These are phyloP conservation scores for Sus cebifrons DNA, from an alignment of 2,797 vertebrate species.

Conservation along the genomic window DNA sequence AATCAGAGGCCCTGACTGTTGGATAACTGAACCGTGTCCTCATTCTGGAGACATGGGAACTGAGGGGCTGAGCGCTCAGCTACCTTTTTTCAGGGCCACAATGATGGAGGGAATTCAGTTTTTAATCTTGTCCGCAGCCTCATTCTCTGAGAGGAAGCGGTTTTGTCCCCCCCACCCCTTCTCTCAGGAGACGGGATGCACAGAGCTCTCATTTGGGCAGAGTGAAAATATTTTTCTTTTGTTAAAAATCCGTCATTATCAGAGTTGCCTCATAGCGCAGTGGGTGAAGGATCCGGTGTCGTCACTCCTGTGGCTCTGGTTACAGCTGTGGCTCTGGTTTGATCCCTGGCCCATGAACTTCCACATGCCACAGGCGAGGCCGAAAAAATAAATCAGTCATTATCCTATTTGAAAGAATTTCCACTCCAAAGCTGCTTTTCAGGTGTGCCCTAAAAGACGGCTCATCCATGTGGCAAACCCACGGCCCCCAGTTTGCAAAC, in stretches of 20 bases:
- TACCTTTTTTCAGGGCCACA: neutral
- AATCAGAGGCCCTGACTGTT: neutral
- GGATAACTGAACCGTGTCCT: neutral
- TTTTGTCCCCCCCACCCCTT: neutral
- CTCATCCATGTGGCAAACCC: neutral
- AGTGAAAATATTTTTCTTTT: conserved; percentile 36
- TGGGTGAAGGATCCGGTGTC: no score
- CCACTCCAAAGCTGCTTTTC: neutral
- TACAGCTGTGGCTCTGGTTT: no score
- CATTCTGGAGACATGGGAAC: neutral
- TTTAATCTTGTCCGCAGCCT: neutral
- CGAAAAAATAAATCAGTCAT: neutral
- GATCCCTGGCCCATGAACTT: no score
- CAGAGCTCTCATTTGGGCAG: neutral
- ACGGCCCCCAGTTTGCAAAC: neutral
- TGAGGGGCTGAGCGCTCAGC: neutral
- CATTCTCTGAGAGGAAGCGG: neutral
- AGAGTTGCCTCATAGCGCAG: neutral
- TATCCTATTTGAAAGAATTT: conserved; percentile 29
- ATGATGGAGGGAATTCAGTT: neutral
- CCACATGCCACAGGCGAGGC: no score
- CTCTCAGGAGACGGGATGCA: neutral
- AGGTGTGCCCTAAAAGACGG: neutral
- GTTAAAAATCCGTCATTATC: conserved; percentile 21
- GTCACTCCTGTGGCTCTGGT: no score